A percentile compares a stretch with the other conserved stretches of the same genome.
These are phyloP conservation scores for Trichonephila inaurata DNA, from an alignment of 1,140 invertebrate species.

Conservation along the genomic window DNA sequence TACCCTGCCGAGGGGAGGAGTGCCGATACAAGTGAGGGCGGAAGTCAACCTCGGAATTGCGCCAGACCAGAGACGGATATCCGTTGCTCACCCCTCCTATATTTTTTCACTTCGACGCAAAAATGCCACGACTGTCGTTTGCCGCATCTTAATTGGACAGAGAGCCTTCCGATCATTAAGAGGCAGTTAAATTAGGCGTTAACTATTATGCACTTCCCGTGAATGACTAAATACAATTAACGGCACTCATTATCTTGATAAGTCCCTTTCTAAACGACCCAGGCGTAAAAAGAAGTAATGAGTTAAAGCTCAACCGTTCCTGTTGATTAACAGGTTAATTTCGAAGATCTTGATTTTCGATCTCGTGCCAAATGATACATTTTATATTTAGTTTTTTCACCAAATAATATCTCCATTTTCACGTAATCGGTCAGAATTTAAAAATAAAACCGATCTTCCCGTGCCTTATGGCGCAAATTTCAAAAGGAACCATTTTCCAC, in stretches of 20 bases:
- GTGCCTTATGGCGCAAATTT: neutral
- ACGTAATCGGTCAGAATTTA: no score
- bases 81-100: constrained; percentile 46
- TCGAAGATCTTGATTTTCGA: neutral
- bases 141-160: constrained; percentile 39
- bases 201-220: constrained; percentile 6
- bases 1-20: neutral
- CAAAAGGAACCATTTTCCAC: neutral
- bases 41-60: constrained; percentile 59
- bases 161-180: neutral
- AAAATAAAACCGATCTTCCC: neutral
- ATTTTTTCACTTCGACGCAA: constrained; percentile 39
- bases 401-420: no score
- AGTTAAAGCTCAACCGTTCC: neutral
- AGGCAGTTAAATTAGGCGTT: neutral
- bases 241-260: neutral
- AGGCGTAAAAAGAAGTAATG: neutral
- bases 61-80: constrained; percentile 65
- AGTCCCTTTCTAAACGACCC: neutral
- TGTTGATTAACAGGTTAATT: neutral
- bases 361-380: no score
- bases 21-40: constrained; percentile 41
- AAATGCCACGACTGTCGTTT: constrained; percentile 22
- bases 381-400: no score
- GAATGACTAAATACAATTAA: constrained; percentile 4